Evolutionary conservation across 2,888 invertebrate species (phyloP), one percentile per base, ranked within the genome.

Genomic region (Stenichneumon culpator): DNA sequence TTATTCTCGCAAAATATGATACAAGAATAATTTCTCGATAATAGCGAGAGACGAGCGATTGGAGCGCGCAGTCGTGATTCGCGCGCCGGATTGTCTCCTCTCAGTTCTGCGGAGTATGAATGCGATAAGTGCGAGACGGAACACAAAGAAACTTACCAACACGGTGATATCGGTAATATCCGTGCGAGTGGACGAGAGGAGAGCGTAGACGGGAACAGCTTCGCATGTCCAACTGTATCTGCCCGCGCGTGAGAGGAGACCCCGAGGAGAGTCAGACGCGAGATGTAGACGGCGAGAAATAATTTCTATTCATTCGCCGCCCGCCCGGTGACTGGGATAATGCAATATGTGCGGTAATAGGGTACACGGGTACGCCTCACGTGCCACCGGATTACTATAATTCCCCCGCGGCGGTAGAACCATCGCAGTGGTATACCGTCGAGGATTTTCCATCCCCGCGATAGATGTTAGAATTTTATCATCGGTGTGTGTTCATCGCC

Each of bases 321-420:
- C 85, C 82, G 85, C 85, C 82, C 79, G 78, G 84, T 84, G 84
- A 82, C 84, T 84, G 77, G 79, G 70, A 85, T 85, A 82, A 85
- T 85, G 85, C 82, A 85, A 85, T 82, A 85, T 85, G 85, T 82
- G 82, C 79, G 85, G 85, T 85, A 85, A 85, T 85, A 85, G 79
- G 85, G 82, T 73, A 82, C 82, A 77, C 69, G 75, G 69, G 79
- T 79, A 79, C 72, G 79, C 85, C 85, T 85, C 82, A 82, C 85
- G 82, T 82, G 85, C 85, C 85, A 85, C 85, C 85, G 85, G 85
- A 85, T 85, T 85, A 85, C 85, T 82, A 82, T 85, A 85, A 85
- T 85, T 85, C 82, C 68, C 79, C 60, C 79, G 67, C 81, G 81
- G 52, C 77, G 63, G 81, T 81, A 25, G 39, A 69, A 70, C 74